Evolutionary conservation across 2,113 vertebrate genomes (phyloP), one percentile per base, ranked within the genome.

Genomic region (Pyxicephalus adspersus): DNA sequence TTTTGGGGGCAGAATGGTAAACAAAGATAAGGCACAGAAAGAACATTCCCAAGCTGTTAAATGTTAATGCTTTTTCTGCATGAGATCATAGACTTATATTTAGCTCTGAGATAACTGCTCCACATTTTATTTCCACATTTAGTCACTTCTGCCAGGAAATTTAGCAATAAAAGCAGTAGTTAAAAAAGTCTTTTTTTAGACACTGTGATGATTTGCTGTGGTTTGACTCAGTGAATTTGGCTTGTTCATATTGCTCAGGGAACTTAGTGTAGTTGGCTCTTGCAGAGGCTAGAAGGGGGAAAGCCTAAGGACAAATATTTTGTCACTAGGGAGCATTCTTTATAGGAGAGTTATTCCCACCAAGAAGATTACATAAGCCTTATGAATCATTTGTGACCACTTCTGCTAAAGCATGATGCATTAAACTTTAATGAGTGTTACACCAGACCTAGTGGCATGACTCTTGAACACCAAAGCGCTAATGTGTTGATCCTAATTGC

Each of bases 371-470:
- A 83, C 83, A 86, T 87, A 86, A 86, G 84, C 73, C 77, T 88
- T 87, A 88, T 85, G 86, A 91, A 89, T 89, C 89, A 91, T 88
- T 88, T 89, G 89, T 90, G 88, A 85, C 85, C 89, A 90, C 88
- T 91, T 90, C 88, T 0, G 68, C 76, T 87, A 88, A 89, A 89
- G 88, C 81, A 61, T 86, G 73, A 79, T 58, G 64, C 81, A 91
- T 91, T 89, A 94, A 92, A 89, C 83, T 90, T 85, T 91, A 92
- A 93, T 92, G 84, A 77, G 85, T 88, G 87, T 68, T 13, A 83
- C 22, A 58, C 83, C 83, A 87, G 77, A 87, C 85, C 77, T 80
- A 86, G 88, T 85, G 88, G 83, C 25, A 76, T 18, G 77, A 83
- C 63, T 29, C 60, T 82, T 65, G 85, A 80, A 84, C 77, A 88